Base-by-base conservation (phyloP, 1,140 invertebrate genomes). In the Pseudomyrmex concolor region DNA sequence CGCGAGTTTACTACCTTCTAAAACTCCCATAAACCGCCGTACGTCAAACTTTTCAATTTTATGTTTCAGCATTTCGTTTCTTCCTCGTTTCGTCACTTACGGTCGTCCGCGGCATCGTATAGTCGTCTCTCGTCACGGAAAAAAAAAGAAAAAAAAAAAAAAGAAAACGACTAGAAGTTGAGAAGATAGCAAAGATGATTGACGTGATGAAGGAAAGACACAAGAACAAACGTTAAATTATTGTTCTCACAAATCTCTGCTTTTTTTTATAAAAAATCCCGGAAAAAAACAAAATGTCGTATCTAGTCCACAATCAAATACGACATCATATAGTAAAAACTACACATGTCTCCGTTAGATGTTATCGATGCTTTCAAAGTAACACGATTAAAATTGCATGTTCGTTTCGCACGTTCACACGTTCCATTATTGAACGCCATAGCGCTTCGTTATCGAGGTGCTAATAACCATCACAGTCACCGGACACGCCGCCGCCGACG, bases 11-110 rank as follows among this genome's bases (percentile, higher is more conserved):
- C 91, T 92, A 83, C 91, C 83, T 93, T 90, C 90, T 93, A 94
- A 94, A 93, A 93, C 91, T 93, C 89, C 89, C 91, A 91, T 93
- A 93, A 93, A 93, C 83, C 88, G 84, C 62, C 70, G 85, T 89
- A 91, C 89, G 91, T 91, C 91, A 91, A 93, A 94, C 91, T 94
- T 94, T 94, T 94, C 93, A 93, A 93, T 94, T 93, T 93, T 93
- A 93, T 88, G 90, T 92, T 89, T 91, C 89, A 80, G 67, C 91
- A 72, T 91, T 87, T 89, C 88, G 88, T 89, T 87, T 81, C 85
- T 68, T 80, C 63, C 57, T 72, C 84, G 73, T 84, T 85, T 88
- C 84, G 72, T 89, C 85, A 85, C 89, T 92, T 90, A 90, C 86
- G 74, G 70, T 81, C 72, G 57, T 54, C 57, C 25, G 60, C 15